Conservation (phyloP, 2,888 invertebrate genomes). For the Bruchidius siliquastri region DNA sequence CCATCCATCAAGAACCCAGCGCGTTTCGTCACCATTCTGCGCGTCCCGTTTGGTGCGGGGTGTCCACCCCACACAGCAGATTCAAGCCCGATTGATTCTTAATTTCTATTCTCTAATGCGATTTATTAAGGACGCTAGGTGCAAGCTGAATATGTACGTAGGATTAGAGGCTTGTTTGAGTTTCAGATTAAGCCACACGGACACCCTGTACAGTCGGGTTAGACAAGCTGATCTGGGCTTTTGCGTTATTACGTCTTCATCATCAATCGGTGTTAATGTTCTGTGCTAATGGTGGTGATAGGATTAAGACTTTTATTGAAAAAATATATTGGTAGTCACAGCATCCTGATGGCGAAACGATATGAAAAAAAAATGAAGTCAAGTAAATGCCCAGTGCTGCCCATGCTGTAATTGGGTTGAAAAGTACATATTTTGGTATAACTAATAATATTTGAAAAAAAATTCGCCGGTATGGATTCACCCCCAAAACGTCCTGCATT, state of each 20-base stretch:
- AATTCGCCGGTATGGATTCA: too few species aligned
- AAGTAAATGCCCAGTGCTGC: too few species aligned
- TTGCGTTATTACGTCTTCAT: neutral
- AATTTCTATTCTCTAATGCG: slow-evolving; percentile 26
- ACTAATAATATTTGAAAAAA: too few species aligned
- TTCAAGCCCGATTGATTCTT: slow-evolving; percentile 41
- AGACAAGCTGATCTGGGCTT: neutral
- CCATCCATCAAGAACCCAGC: slow-evolving; percentile 12
- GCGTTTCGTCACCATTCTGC: neutral
- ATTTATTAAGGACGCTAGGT: slow-evolving; percentile 29
- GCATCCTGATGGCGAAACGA: neutral
- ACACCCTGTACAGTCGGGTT: neutral
- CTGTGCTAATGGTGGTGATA: neutral
- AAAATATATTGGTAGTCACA: neutral
- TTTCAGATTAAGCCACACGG: slow-evolving; percentile 4
- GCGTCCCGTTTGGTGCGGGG: neutral
- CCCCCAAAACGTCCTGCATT: too few species aligned
- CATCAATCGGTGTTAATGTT: neutral
- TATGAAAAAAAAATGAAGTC: neutral
- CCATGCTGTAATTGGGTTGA: too few species aligned
- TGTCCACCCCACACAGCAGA: slow-evolving; percentile 11
- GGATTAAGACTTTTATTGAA: neutral
- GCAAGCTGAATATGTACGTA: slow-evolving; percentile 5
- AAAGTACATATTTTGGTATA: too few species aligned
- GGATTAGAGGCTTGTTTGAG: slow-evolving; percentile 11